Evolutionary conservation across 1,140 invertebrate genomes (phyloP).

Genomic region (Lasioglossum baleicum): DNA sequence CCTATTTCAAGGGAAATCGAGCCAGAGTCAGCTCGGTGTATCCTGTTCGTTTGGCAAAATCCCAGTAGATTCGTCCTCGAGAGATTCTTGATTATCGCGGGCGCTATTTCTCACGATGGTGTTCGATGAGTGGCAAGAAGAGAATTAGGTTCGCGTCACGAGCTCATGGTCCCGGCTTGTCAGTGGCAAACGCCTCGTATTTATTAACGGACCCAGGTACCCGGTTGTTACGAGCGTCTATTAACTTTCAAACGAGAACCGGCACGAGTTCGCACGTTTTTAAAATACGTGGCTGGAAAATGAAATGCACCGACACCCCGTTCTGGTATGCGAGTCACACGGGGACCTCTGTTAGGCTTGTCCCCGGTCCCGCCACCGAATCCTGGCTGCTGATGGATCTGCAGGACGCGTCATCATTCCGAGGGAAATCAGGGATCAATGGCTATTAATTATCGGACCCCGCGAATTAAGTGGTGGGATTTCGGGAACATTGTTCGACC

Average conservation of each 20-base stretch:
- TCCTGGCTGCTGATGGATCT: not conserved
- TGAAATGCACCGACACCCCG: not conserved
- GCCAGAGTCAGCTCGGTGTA: too few species aligned
- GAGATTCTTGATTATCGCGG: not conserved
- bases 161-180: not conserved
- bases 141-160: too few species aligned
- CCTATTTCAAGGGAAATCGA: too few species aligned
- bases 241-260: conserved; percentile 9
- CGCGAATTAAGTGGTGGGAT: not conserved
- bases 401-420: not conserved
- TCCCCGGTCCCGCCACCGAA: not conserved
- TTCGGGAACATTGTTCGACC: not conserved
- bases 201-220: not conserved
- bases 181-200: not conserved
- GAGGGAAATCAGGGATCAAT: not conserved
- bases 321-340: not conserved
- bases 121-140: not conserved
- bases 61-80: not conserved
- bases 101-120: too few species aligned
- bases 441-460: not conserved
- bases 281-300: conserved; percentile 14
- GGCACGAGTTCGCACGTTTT: not conserved
- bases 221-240: not conserved
- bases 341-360: not conserved
- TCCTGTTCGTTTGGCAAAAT: too few species aligned